A percentile compares a stretch with the other conserved stretches of the same genome.
phyloP scores from a whole-genome alignment of 2,797 vertebrate genomes.

The Pagetopsis macropterus region DNA sequence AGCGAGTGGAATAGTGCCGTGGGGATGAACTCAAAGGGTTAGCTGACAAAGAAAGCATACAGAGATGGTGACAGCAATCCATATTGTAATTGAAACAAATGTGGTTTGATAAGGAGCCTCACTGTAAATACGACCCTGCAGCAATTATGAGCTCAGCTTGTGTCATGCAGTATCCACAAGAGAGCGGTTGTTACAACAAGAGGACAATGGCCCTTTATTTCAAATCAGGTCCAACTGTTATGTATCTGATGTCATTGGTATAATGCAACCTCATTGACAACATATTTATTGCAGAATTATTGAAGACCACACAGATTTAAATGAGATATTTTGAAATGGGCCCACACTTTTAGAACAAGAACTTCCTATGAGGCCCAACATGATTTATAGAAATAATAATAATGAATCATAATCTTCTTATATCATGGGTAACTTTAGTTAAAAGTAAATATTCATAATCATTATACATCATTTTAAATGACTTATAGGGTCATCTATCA shows the following conservation, averaged over 20 bases:
- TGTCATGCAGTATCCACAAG: not conserved
- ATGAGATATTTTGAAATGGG: not conserved
- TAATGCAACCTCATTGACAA: not conserved
- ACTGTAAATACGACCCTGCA: constrained; percentile 1
- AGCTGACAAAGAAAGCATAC: not conserved
- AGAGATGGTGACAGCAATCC: not conserved
- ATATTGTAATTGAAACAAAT: not conserved
- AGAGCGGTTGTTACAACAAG: constrained; percentile 3
- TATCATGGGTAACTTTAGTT: too few relatives aligned
- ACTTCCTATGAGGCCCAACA: too few relatives aligned
- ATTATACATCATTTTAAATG: too few relatives aligned
- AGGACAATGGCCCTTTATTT: constrained; percentile 4
- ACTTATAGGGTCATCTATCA: too few relatives aligned
- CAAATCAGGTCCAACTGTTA: not conserved
- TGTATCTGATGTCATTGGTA: constrained; percentile 6
- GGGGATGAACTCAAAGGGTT: not conserved
- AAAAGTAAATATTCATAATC: too few relatives aligned
- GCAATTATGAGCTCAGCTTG: constrained; percentile 11
- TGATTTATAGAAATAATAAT: too few relatives aligned
- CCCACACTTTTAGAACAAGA: not conserved
- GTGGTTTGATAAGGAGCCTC: not conserved
- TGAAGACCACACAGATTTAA: constrained; percentile 18
- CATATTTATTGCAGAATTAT: not conserved
- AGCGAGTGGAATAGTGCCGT: constrained; percentile 21
- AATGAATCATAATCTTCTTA: too few relatives aligned